These are phyloP conservation scores for Ephestia elutella DNA, from an alignment of 1,140 invertebrate genomes.

Conservation along the genomic window DNA sequence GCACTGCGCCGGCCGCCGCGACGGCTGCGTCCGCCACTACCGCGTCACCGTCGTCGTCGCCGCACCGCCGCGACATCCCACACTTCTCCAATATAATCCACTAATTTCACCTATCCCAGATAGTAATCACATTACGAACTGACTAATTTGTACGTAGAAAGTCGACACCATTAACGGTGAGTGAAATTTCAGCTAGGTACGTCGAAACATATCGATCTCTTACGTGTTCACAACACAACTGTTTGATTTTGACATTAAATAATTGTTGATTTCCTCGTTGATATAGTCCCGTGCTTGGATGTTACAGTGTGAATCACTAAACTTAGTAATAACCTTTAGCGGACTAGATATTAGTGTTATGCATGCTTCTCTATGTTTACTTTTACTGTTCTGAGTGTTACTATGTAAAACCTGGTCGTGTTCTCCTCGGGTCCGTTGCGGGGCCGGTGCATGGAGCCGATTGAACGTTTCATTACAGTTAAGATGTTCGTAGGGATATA, in stretches of 20 bases:
- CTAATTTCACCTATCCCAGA: slow-evolving; percentile 24
- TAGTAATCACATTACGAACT: slow-evolving; percentile 13
- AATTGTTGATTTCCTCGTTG: slow-evolving; percentile 24
- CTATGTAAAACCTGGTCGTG: slow-evolving; percentile 36
- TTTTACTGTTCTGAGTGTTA: slow-evolving; percentile 49
- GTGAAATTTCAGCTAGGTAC: slow-evolving; percentile 21
- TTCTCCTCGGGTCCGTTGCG: slow-evolving; percentile 42
- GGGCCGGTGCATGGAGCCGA: slow-evolving; percentile 34
- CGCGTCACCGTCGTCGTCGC: slow-evolving; percentile 18
- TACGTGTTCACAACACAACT: slow-evolving; percentile 23
- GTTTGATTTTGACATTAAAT: slow-evolving; percentile 18
- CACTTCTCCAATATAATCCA: slow-evolving; percentile 21
- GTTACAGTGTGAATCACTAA: slow-evolving; percentile 43
- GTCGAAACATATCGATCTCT: not conserved
- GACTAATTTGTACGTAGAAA: slow-evolving; percentile 29
- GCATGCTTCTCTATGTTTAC: slow-evolving; percentile 67
- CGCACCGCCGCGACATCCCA: slow-evolving; percentile 9
- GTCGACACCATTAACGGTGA: slow-evolving; percentile 42
- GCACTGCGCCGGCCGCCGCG: slow-evolving; percentile 28
- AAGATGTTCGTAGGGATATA: slow-evolving; percentile 60
- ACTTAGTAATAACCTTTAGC: slow-evolving; percentile 37
- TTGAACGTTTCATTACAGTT: slow-evolving; percentile 60
- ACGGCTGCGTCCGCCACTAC: slow-evolving; percentile 15
- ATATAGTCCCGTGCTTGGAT: slow-evolving; percentile 53
- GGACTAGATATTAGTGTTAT: slow-evolving; percentile 62